Evolutionary conservation across 2,797 vertebrate species (phyloP).

Genomic region (Phyllotis vaccarum): DNA sequence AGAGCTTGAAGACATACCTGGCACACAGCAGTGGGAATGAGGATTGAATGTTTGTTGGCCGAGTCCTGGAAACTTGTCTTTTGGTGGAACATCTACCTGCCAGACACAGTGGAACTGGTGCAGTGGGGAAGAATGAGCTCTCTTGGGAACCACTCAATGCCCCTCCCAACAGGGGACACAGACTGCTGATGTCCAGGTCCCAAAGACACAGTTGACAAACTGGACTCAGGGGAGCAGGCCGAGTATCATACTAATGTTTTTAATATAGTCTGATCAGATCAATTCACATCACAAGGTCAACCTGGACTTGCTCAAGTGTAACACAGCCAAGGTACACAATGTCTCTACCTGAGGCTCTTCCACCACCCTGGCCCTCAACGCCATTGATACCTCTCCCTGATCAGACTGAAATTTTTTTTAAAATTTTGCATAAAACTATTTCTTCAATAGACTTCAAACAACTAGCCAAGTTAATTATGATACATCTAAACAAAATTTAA

Average conservation of each 20-base stretch:
- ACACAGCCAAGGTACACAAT: conserved; percentile 82
- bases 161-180: not conserved
- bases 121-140: not conserved
- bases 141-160: not conserved
- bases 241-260: conserved; percentile 89
- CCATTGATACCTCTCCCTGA: conserved; percentile 83
- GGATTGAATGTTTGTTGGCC: not conserved
- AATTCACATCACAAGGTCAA: conserved; percentile 86
- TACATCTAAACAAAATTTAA: conserved; percentile 90
- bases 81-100: not conserved
- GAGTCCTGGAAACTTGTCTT: not conserved
- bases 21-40: not conserved
- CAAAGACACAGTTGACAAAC: conserved; percentile 80
- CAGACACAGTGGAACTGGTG: not conserved
- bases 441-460: conserved; percentile 90
- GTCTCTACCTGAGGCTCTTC: conserved; percentile 75
- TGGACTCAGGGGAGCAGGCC: conserved; percentile 85
- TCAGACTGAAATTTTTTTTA: conserved; percentile 82
- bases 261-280: conserved; percentile 90
- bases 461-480: conserved; percentile 90
- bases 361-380: conserved; percentile 76
- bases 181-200: not conserved
- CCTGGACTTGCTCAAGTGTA: conserved; percentile 85
- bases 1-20: not conserved
- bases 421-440: conserved; percentile 90